phyloP scores from a whole-genome alignment of 2,797 vertebrate species.

The Poeciliopsis turneri region DNA sequence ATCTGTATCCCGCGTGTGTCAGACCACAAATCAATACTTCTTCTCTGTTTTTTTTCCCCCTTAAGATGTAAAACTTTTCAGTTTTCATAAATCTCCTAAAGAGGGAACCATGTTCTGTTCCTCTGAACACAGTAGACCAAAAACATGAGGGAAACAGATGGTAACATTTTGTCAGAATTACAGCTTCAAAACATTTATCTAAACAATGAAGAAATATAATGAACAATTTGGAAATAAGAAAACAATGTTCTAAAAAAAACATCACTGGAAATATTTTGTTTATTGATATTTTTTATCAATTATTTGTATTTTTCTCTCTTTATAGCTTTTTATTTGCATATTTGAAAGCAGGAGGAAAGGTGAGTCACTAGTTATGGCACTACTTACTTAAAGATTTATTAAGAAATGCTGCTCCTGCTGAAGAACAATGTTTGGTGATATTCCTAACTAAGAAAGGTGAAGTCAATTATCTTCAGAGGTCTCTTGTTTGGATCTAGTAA shows the following conservation, averaged over 20 bases:
- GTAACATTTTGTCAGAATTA: constrained; percentile 6
- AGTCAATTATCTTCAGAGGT: background rate
- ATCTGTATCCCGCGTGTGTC: constrained; percentile 57
- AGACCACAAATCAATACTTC: constrained; percentile 55
- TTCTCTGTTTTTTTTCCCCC: constrained; percentile 24
- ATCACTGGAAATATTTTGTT: background rate
- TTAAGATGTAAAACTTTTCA: constrained; percentile 36
- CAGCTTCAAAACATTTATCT: background rate
- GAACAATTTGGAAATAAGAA: background rate
- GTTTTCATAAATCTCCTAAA: constrained; percentile 23
- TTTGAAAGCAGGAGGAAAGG: background rate
- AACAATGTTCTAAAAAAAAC: background rate
- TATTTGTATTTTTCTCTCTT: background rate
- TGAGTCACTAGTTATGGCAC: background rate
- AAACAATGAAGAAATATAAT: background rate
- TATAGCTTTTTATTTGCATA: background rate
- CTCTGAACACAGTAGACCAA: constrained; percentile 15
- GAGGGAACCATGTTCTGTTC: constrained; percentile 3
- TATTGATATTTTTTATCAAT: background rate
- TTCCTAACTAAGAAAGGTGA: background rate
- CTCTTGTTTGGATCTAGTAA: background rate
- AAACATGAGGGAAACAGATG: constrained; percentile 14
- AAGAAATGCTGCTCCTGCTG: too few relatives aligned
- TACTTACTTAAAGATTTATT: too few relatives aligned
- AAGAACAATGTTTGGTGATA: background rate